A percentile compares a stretch with the other conserved stretches of the same genome.
phyloP scores from a whole-genome alignment of 2,113 vertebrate species.

The Asarcornis scutulata region DNA sequence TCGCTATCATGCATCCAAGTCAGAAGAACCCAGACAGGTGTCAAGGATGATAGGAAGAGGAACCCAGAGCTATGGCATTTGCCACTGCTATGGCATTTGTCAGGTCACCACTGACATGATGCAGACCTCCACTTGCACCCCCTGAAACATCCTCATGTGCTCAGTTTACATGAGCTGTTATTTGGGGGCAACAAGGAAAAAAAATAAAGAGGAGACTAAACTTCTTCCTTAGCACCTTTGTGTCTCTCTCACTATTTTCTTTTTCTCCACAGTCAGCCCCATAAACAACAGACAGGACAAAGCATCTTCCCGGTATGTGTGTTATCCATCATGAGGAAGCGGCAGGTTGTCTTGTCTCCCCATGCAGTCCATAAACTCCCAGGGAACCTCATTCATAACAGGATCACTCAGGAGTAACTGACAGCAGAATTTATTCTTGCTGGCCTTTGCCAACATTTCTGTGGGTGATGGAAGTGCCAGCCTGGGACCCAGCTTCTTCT shows the following conservation, averaged over 20 bases:
- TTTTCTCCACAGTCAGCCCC: not conserved
- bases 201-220: not conserved
- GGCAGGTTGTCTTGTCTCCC: not conserved
- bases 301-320: fast-evolving
- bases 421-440: not conserved
- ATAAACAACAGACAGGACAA: not conserved
- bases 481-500: not conserved
- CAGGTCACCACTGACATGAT: fast-evolving
- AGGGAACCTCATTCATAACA: conserved; percentile 41
- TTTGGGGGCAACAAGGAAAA: not conserved
- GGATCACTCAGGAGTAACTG: conserved; percentile 32
- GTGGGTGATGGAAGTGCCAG: conserved; percentile 20
- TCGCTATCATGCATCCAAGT: not conserved
- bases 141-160: fast-evolving
- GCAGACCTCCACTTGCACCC: fast-evolving
- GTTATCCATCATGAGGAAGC: conserved; percentile 6
- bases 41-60: not conserved
- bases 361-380: conserved; percentile 8
- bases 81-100: not conserved
- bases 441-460: conserved; percentile 10
- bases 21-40: not conserved
- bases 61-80: not conserved
- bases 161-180: not conserved
- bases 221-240: not conserved
- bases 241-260: not conserved